phyloP scores from a whole-genome alignment of 2,888 invertebrate genomes.

The Hydropsyche betteni region DNA sequence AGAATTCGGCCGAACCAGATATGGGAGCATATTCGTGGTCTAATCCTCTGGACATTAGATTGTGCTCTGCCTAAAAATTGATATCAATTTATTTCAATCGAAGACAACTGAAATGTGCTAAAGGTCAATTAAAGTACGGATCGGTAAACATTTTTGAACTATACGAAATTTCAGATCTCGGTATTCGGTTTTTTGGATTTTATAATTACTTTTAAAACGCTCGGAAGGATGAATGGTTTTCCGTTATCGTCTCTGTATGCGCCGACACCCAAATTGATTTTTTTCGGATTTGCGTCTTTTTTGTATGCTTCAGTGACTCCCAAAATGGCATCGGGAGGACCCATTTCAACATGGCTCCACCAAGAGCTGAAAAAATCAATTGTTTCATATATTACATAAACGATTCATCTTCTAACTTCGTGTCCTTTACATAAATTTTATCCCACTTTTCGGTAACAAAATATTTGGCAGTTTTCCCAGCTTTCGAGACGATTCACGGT shows the following conservation, averaged over 20 bases:
- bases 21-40: constrained; percentile 98
- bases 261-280: constrained; percentile 95
- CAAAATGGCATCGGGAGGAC: constrained; percentile 97
- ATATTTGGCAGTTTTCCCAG: no score
- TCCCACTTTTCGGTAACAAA: no score
- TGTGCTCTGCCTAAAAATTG: constrained; percentile 81
- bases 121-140: neutral
- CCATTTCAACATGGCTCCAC: constrained; percentile 93
- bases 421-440: no score
- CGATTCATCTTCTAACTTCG: no score
- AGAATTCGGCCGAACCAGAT: constrained; percentile 84
- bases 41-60: constrained; percentile 71
- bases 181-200: neutral
- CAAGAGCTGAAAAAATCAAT: constrained; percentile 70
- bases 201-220: constrained; percentile 74
- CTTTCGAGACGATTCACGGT: no score
- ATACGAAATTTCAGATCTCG: neutral
- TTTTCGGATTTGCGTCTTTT: constrained; percentile 87
- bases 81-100: neutral
- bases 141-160: neutral
- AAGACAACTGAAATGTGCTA: neutral
- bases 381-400: neutral
- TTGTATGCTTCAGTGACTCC: constrained; percentile 98
- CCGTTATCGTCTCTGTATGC: constrained; percentile 98
- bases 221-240: constrained; percentile 93